A percentile compares a stretch with the other conserved stretches of the same genome.
Evolutionary conservation across 2,797 vertebrate species (phyloP).

Genomic region (Ceyx erithaca): DNA sequence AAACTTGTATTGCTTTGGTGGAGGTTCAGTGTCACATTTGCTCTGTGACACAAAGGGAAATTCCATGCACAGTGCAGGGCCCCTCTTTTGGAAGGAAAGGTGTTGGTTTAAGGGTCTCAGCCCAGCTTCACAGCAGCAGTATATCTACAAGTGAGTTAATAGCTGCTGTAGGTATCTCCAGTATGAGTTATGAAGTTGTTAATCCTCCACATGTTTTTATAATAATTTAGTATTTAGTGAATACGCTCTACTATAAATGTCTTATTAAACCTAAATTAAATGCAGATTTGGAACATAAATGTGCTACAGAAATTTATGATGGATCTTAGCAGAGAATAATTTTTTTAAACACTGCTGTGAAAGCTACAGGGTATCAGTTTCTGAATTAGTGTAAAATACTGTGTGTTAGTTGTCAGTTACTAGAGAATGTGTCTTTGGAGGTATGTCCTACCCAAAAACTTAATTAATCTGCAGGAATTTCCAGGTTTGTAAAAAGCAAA

Average conservation of each 20-base stretch:
- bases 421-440: not conserved
- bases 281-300: conserved; percentile 41
- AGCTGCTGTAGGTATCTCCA: not conserved
- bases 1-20: not conserved
- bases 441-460: not conserved
- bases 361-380: conserved; percentile 20
- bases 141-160: not conserved
- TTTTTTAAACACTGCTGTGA: conserved; percentile 13
- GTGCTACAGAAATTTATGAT: conserved; percentile 52
- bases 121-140: not conserved
- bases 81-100: not conserved
- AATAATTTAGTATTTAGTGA: conserved; percentile 30
- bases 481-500: not conserved
- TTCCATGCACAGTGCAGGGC: fast-evolving
- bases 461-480: not conserved
- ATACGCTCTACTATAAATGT: not conserved
- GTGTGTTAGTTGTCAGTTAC: not conserved
- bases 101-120: not conserved
- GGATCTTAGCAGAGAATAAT: conserved; percentile 31
- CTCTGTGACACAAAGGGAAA: not conserved
- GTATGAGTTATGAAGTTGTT: not conserved
- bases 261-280: conserved; percentile 69
- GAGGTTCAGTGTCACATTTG: fast-evolving
- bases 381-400: conserved; percentile 13
- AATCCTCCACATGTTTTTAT: conserved; percentile 56